Base-by-base conservation (phyloP, 2,113 vertebrate genomes). In the Columba janthina region DNA sequence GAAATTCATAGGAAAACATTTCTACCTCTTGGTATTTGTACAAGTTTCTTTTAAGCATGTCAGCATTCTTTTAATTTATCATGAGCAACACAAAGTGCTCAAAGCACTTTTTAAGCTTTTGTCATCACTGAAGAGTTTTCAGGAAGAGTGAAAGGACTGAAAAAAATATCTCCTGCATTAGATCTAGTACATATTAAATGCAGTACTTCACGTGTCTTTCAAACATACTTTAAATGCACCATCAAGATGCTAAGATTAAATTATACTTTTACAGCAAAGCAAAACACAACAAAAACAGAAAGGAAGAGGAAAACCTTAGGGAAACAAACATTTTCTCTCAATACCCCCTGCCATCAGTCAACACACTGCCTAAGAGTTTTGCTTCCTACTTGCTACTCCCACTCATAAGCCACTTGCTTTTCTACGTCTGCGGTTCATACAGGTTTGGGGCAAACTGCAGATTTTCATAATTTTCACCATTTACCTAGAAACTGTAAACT, bases 1-100 rank as follows among this genome's bases (percentile, higher is more conserved):
- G 18, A 31, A 12, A 57, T 1, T 3, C 20, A 72, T 0, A 50
- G 9, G 19, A 29, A 18, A 51, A 58, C 11, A 8, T 5, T 62
- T 42, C 29, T 34, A 42, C 5, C 26, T 31, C 11, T 3, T 38
- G 32, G 5, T 34, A 48, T 48, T 38, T 18, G 32, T 4, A 16
- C 4, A 17, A 13, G 15, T 42, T 46, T 18, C 10, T 32, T 76
- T 22, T 21, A 71, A 66, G 16, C 4, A 4, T 2, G 10, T 38
- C 56, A 65, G 31, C 48, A 53, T 36, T 32, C 17, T 71, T 22
- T 11, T 42, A 36, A 82, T 29, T 25, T 13, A 34, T 19, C 7
- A 60, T 2, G 5, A 73, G n/a, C 20, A 70, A 81, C 24, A 75
- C 12, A 1, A 81, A 85, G 19, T 22, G 12, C 32, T 61, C 58